Evolutionary conservation across 2,888 invertebrate genomes (phyloP).

Genomic region (Melolontha melolontha): DNA sequence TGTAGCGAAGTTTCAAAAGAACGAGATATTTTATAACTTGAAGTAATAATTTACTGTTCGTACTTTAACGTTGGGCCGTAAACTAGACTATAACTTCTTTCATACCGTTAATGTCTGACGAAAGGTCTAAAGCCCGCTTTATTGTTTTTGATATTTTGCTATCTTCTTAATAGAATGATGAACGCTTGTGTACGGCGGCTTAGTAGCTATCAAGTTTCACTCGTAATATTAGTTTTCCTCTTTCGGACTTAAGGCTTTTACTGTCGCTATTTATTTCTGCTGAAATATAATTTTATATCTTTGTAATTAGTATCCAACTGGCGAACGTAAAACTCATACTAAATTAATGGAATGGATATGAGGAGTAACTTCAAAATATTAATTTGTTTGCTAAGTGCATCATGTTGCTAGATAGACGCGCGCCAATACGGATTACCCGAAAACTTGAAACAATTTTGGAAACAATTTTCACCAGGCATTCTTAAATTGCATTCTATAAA

Average conservation of each 20-base stretch:
- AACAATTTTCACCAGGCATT: too few relatives aligned
- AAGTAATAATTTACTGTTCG: slow-evolving; percentile 39
- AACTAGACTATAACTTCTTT: slow-evolving; percentile 50
- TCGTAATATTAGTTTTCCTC: slow-evolving; percentile 44
- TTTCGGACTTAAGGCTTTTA: slow-evolving; percentile 33
- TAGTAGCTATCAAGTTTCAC: slow-evolving; percentile 50
- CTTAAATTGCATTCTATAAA: too few relatives aligned
- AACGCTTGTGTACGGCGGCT: slow-evolving; percentile 48
- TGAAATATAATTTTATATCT: slow-evolving; percentile 34
- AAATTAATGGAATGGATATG: slow-evolving; percentile 12
- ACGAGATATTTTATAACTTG: slow-evolving; percentile 27
- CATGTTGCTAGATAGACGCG: background rate
- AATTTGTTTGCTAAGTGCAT: slow-evolving; percentile 6
- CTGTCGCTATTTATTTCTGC: slow-evolving; percentile 30
- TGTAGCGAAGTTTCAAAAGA: slow-evolving; percentile 10
- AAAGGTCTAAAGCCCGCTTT: slow-evolving; percentile 52
- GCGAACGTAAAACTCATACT: slow-evolving; percentile 29
- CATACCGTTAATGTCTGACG: slow-evolving; percentile 50
- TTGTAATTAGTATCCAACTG: slow-evolving; percentile 28
- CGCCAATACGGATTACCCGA: too few relatives aligned
- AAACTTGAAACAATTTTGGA: too few relatives aligned
- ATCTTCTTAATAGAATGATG: slow-evolving; percentile 52
- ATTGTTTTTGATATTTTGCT: slow-evolving; percentile 55
- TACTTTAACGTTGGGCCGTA: slow-evolving; percentile 34
- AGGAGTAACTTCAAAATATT: slow-evolving; percentile 15